These are phyloP conservation scores for Halictus rubicundus DNA, from an alignment of 1,140 invertebrate species.

Conservation along the genomic window DNA sequence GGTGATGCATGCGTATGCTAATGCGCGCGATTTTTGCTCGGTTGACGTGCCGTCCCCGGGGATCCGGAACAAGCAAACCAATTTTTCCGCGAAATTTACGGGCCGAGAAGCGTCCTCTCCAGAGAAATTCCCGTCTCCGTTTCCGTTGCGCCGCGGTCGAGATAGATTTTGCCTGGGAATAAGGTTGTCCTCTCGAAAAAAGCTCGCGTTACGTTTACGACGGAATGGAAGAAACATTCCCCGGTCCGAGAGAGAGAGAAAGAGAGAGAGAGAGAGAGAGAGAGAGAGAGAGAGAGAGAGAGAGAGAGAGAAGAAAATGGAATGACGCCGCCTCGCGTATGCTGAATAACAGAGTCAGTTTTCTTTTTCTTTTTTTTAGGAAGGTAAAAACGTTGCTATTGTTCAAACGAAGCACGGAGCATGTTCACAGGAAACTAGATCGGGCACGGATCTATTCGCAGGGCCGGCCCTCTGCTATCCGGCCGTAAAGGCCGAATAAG, in stretches of 20 bases:
- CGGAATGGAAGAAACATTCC: not conserved
- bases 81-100: conserved; percentile 41
- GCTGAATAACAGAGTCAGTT: not conserved
- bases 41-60: conserved; percentile 21
- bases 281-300: no score
- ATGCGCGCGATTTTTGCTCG: conserved; percentile 33
- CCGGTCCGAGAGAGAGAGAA: no score
- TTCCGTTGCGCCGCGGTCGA: not conserved
- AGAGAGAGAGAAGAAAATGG: not conserved
- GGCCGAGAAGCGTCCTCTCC: conserved; percentile 13
- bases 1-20: conserved; percentile 21
- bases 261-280: no score
- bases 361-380: not conserved
- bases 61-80: conserved; percentile 21
- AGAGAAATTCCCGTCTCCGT: conserved; percentile 35
- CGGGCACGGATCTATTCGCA: not conserved
- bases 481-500: not conserved
- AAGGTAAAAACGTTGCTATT: no score
- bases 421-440: not conserved
- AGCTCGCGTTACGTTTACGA: conserved; percentile 11
- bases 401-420: no score
- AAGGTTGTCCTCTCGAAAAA: conserved; percentile 29
- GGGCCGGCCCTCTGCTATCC: not conserved
- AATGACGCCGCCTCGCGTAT: not conserved
- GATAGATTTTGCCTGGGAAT: conserved; percentile 33